phyloP scores from a whole-genome alignment of 2,888 invertebrate species.

The Himalopsyche kuldschensis region DNA sequence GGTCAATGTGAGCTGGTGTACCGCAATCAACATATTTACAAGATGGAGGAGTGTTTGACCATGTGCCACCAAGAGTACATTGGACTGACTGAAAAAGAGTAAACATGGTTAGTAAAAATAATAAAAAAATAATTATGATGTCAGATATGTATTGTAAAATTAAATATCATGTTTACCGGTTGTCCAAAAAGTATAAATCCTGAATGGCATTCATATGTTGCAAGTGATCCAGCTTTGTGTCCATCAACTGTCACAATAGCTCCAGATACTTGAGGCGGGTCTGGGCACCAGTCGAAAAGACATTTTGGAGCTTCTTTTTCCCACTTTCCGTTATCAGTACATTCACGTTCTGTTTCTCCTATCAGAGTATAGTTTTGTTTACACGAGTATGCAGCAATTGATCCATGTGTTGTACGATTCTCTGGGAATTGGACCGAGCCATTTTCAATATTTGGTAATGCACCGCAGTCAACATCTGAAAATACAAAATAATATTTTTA shows the following conservation, averaged over 20 bases:
- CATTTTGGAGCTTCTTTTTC: constrained; percentile 78
- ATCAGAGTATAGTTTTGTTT: constrained; percentile 83
- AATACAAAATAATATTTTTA: constrained; percentile 18
- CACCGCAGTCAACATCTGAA: constrained; percentile 82
- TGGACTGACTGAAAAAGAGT: constrained; percentile 65
- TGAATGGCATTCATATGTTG: constrained; percentile 77
- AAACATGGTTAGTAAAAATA: neutral
- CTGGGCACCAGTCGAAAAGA: constrained; percentile 85
- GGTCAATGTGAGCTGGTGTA: constrained; percentile 76
- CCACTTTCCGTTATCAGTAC: constrained; percentile 76
- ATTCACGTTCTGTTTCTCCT: constrained; percentile 67
- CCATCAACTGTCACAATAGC: constrained; percentile 72
- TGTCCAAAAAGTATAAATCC: constrained; percentile 85
- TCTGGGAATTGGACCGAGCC: constrained; percentile 70
- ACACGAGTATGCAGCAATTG: constrained; percentile 75
- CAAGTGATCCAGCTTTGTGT: constrained; percentile 77
- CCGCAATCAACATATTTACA: constrained; percentile 89
- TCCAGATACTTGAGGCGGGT: constrained; percentile 76
- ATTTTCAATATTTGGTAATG: constrained; percentile 68
- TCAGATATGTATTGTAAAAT: neutral
- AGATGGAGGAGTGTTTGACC: constrained; percentile 77
- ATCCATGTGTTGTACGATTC: constrained; percentile 76
- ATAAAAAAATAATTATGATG: neutral
- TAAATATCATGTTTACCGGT: constrained; percentile 59
- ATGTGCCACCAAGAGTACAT: constrained; percentile 83